Percentiles rank a stretch among this genome's conserved stretches.
Evolutionary conservation across 2,113 vertebrate genomes (phyloP).

Genomic region (Saccopteryx leptura): DNA sequence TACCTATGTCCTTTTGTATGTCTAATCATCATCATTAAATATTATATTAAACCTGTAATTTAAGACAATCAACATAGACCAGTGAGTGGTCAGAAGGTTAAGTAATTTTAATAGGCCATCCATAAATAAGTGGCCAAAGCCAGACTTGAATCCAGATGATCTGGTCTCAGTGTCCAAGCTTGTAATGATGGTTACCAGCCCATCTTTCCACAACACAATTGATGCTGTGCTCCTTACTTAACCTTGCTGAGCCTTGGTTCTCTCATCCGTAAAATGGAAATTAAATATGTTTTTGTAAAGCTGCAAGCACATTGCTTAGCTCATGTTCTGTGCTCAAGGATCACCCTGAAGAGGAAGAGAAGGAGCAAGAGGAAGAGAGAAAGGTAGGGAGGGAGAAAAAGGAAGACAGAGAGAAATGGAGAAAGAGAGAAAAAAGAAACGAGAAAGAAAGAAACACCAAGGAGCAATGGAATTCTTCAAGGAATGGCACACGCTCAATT

Average conservation of each 20-base stretch:
- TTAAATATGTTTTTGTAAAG: neutral
- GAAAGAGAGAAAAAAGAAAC: no score
- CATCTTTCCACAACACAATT: neutral
- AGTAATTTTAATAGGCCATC: constrained; percentile 12
- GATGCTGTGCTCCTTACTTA: neutral
- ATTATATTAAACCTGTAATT: constrained; percentile 50
- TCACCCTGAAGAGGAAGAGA: neutral
- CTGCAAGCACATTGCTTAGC: neutral
- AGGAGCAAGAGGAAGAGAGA: neutral
- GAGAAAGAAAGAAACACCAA: neutral
- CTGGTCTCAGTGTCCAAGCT: neutral
- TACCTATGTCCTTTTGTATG: neutral
- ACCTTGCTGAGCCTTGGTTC: constrained; percentile 56
- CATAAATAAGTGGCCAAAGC: neutral
- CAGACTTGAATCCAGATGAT: neutral
- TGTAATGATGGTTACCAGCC: neutral
- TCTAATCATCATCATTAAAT: constrained; percentile 10
- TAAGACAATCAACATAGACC: constrained; percentile 26
- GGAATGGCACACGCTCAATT: neutral
- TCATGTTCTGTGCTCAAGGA: neutral
- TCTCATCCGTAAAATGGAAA: constrained; percentile 76
- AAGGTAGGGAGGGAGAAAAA: no score
- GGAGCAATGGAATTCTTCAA: neutral
- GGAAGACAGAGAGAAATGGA: fast-evolving
- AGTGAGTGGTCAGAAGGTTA: constrained; percentile 20